A percentile compares a stretch with the other conserved stretches of the same genome.
Conservation (phyloP, 2,113 vertebrate genomes). For the Marmota flaviventris region DNA sequence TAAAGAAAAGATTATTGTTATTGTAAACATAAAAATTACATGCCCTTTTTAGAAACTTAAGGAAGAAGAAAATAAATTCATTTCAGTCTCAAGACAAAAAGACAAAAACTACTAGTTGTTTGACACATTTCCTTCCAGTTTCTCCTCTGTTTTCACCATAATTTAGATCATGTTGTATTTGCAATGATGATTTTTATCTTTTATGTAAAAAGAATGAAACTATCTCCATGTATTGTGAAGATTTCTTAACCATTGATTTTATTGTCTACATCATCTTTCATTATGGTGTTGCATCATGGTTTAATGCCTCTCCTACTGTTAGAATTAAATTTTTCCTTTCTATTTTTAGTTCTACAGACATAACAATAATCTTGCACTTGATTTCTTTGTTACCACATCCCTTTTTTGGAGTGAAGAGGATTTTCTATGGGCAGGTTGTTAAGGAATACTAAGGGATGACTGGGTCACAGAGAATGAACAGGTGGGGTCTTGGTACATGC, state of each 20-base stretch:
- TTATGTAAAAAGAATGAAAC: constrained; percentile 38
- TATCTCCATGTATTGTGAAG: background rate
- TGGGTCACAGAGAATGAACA: background rate
- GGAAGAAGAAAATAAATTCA: background rate
- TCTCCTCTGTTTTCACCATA: background rate
- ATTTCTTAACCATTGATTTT: background rate
- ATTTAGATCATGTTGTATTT: constrained; percentile 44
- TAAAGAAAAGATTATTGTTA: background rate
- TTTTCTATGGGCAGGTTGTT: background rate
- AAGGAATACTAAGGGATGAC: background rate
- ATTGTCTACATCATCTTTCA: background rate
- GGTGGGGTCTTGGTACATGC: background rate
- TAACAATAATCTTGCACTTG: background rate
- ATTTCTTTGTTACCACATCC: background rate
- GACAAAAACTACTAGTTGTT: background rate
- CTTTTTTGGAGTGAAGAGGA: background rate
- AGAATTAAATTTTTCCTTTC: background rate
- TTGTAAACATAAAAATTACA: background rate
- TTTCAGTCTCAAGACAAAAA: background rate
- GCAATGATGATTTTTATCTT: constrained; percentile 9
- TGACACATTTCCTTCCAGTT: background rate
- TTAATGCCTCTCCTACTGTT: background rate
- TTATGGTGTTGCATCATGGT: background rate
- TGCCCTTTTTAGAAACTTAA: background rate
- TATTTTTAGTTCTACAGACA: background rate